phyloP scores from a whole-genome alignment of 2,797 vertebrate species.

The Decapterus maruadsi region DNA sequence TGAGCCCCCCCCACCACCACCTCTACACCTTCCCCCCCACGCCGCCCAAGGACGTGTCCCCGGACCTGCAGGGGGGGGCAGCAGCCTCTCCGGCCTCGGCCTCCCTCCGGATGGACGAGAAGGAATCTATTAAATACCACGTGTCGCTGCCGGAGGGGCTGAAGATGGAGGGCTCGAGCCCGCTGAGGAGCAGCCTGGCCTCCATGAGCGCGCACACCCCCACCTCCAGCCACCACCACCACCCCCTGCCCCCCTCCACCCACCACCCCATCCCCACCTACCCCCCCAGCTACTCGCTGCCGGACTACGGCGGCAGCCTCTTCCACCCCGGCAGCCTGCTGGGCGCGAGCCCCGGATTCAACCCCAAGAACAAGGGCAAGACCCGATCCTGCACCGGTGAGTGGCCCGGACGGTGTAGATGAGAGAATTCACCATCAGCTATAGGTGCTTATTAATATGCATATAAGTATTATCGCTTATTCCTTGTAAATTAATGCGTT shows the following conservation, averaged over 20 bases:
- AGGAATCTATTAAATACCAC: constrained; percentile 93
- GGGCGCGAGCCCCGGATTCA: constrained; percentile 88
- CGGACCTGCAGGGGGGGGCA: too few relatives aligned
- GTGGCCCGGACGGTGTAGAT: too few relatives aligned
- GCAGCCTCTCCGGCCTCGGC: constrained; percentile 88
- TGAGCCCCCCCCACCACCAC: constrained; percentile 86
- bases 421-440: too few relatives aligned
- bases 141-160: constrained; percentile 88
- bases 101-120: constrained; percentile 87
- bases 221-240: too few relatives aligned
- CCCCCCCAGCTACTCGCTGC: constrained; percentile 86
- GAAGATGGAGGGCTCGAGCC: constrained; percentile 92
- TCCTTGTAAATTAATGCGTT: too few relatives aligned
- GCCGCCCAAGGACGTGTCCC: constrained; percentile 94
- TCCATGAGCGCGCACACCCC: constrained; percentile 88
- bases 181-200: constrained; percentile 88
- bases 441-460: too few relatives aligned
- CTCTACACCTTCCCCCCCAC: constrained; percentile 95
- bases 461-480: too few relatives aligned
- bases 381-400: constrained; percentile 94
- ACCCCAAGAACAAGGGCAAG: constrained; percentile 92
- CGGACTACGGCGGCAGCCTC: constrained; percentile 92
- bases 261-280: constrained; percentile 94
- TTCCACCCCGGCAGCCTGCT: constrained; percentile 92
- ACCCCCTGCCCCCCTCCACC: constrained; percentile 80